phyloP scores from a whole-genome alignment of 2,113 vertebrate species.

The Tichodroma muraria region DNA sequence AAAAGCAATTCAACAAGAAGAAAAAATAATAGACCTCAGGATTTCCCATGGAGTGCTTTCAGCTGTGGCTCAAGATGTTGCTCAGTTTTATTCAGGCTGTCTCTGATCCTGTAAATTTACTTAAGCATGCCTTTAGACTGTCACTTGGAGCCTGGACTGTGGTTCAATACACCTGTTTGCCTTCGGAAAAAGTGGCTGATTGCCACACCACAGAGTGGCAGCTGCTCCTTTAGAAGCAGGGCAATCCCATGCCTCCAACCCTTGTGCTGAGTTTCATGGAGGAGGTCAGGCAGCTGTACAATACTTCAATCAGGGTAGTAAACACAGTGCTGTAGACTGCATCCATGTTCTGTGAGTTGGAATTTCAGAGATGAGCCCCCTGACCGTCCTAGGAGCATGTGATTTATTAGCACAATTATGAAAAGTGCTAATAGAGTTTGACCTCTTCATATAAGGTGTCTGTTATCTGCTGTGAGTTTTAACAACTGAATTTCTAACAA shows the following conservation, averaged over 20 bases:
- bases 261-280: neutral
- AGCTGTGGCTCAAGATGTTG: neutral
- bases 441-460: neutral
- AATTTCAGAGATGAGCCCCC: neutral
- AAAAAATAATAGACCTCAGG: neutral
- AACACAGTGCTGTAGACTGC: neutral
- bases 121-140: neutral
- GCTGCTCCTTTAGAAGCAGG: neutral
- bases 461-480: neutral
- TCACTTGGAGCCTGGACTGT: neutral
- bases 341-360: neutral
- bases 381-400: neutral
- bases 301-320: neutral
- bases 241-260: neutral
- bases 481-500: neutral
- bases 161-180: neutral
- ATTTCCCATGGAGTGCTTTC: neutral
- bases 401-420: neutral
- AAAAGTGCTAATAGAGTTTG: neutral
- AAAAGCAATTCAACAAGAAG: neutral
- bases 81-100: neutral
- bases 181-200: neutral
- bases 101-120: neutral
- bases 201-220: accelerated
- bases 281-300: neutral